phyloP scores from a whole-genome alignment of 2,113 vertebrate species.

The Ivindomyrus marchei region DNA sequence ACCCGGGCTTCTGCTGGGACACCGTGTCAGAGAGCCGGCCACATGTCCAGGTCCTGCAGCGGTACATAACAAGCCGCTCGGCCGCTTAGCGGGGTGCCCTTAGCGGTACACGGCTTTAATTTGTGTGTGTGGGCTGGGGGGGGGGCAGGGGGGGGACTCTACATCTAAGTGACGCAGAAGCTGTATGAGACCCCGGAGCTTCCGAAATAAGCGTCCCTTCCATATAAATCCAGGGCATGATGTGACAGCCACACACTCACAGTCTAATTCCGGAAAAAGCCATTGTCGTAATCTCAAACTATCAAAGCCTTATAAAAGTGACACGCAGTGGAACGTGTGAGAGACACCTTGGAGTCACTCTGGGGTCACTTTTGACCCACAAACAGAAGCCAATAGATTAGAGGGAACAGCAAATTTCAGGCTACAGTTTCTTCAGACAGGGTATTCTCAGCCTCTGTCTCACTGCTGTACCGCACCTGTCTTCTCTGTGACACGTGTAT shows the following conservation, averaged over 20 bases:
- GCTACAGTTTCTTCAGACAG: neutral
- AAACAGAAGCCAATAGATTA: neutral
- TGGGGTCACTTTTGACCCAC: neutral
- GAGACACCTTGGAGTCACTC: neutral
- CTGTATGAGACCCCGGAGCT: neutral
- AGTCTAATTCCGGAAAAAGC: neutral
- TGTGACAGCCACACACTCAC: neutral
- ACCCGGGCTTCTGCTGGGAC: neutral
- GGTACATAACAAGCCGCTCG: neutral
- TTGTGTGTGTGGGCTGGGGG: neutral
- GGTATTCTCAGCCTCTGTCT: neutral
- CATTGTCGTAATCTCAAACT: neutral
- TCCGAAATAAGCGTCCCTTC: neutral
- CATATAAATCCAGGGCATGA: neutral
- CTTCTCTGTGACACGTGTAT: neutral
- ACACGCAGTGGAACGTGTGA: neutral
- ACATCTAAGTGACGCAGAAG: neutral
- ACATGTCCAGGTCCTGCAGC: neutral
- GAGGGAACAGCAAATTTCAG: neutral
- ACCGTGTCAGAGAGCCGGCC: neutral
- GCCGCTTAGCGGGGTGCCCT: neutral
- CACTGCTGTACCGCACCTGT: neutral
- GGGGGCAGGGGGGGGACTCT: no score
- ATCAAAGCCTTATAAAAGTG: neutral
- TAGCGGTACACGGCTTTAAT: neutral